A percentile compares a stretch with the other conserved stretches of the same genome.
Conservation (phyloP, 1,140 invertebrate species). For the Penaeus vannamei region DNA sequence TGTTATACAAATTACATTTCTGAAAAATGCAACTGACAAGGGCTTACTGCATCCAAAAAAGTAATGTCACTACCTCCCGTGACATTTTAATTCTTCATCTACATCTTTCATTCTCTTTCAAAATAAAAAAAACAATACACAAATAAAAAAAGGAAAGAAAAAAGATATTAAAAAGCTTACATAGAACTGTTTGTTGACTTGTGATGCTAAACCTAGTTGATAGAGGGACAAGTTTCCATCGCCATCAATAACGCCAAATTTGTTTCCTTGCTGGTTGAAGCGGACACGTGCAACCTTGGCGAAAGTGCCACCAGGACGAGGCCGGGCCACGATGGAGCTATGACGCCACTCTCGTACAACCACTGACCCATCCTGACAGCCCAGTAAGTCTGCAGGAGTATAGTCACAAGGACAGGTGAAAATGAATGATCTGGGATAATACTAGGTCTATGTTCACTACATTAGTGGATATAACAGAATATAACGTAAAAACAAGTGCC, state of each 20-base stretch:
- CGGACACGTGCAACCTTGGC: slow-evolving; percentile 92
- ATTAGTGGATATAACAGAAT: background rate
- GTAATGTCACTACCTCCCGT: too few relatives aligned
- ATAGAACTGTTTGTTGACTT: slow-evolving; percentile 92
- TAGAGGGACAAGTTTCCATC: slow-evolving; percentile 77
- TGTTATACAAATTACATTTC: too few relatives aligned
- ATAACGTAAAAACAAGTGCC: background rate
- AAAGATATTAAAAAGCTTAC: slow-evolving; percentile 77
- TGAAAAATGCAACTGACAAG: too few relatives aligned
- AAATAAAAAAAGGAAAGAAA: background rate
- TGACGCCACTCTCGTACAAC: slow-evolving; percentile 99
- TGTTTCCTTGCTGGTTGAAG: slow-evolving; percentile 87
- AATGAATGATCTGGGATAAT: background rate
- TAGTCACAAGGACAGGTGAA: background rate
- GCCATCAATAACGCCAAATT: slow-evolving; percentile 95
- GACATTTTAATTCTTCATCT: too few relatives aligned
- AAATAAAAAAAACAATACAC: too few relatives aligned
- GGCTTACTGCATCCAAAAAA: too few relatives aligned
- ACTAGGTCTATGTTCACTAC: background rate
- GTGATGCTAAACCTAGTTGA: slow-evolving; percentile 89
- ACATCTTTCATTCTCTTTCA: too few relatives aligned
- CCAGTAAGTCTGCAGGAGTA: slow-evolving; percentile 71
- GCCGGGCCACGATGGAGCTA: slow-evolving; percentile 88
- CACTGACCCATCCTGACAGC: slow-evolving; percentile 97
- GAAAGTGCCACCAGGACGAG: slow-evolving; percentile 89